These are phyloP conservation scores for Heterodera filipjevi DNA, from an alignment of 2,888 invertebrate species.

Conservation along the genomic window DNA sequence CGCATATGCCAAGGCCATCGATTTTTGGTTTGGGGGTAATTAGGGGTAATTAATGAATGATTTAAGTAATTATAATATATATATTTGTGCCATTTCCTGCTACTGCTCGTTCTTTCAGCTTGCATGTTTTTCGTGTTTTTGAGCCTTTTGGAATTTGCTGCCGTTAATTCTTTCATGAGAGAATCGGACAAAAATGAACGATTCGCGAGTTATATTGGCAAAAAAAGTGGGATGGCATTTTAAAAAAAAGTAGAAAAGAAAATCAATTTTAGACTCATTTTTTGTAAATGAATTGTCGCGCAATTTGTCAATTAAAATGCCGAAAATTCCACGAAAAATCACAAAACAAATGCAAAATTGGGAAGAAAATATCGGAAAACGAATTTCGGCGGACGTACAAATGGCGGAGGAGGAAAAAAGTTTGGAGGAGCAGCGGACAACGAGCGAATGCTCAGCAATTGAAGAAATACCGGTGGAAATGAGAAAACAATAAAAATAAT, in stretches of 20 bases:
- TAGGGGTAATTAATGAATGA: not conserved
- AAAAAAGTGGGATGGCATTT: slow-evolving; percentile 18
- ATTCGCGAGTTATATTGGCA: slow-evolving; percentile 36
- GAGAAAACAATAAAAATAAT: not conserved
- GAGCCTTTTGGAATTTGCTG: slow-evolving; percentile 60
- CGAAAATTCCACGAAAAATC: slow-evolving; percentile 8
- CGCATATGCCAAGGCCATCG: slow-evolving; percentile 54
- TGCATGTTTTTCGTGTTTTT: slow-evolving; percentile 64
- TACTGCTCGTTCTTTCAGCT: slow-evolving; percentile 44
- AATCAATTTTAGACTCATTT: not conserved
- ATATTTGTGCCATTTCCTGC: not conserved
- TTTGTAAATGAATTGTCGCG: not conserved
- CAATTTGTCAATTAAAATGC: slow-evolving; percentile 6
- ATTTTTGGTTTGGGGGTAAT: slow-evolving; percentile 62
- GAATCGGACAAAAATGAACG: slow-evolving; percentile 48
- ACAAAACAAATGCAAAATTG: not conserved
- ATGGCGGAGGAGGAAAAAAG: slow-evolving; percentile 2
- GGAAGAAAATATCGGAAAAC: not conserved
- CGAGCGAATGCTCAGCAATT: not conserved
- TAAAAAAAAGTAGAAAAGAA: not conserved
- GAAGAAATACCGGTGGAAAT: not conserved
- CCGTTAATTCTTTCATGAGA: slow-evolving; percentile 61
- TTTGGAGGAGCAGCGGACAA: not conserved
- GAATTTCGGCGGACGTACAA: not conserved
- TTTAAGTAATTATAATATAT: slow-evolving; percentile 6